Evolutionary conservation across 2,797 vertebrate genomes (phyloP), one percentile per base, ranked within the genome.

Genomic region (Chromobotia macracanthus): DNA sequence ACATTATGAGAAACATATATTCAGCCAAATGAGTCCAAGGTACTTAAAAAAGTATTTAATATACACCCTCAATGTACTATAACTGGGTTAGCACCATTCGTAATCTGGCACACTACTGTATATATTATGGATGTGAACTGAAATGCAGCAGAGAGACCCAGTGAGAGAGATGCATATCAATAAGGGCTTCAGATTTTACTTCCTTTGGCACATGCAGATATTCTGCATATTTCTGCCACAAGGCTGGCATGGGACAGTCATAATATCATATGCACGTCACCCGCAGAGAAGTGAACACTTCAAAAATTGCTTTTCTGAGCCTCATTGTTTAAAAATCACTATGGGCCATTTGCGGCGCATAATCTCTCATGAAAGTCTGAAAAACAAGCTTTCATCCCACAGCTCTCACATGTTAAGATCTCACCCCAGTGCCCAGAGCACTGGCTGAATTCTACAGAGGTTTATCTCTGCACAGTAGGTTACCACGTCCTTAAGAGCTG

Each of bases 271-370:
- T 51, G 75, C 44, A 46, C 58, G 55, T 68, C 13, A 48, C 66
- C 55, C 75, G 60, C 55, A 50, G 66, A 77, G 55, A 58, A 69
- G 66, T 13, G 13, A 68, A 61, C 55, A 23, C 58, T 60, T 70
- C 1, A 77, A 77, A 77, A 70, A 69, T 50, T 50, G 55, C 7
- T 69, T 70, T 74, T 77, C 65, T 60, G 44, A 77, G 55, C 55
- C 55, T 70, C n/a, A 50, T 61, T 28, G 13, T 77, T 77, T 61
- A 35, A 66, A 31, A 77, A 70, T 69, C 75, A 77, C 66, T 77
- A 61, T 61, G 55, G 55, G 66, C 65, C 25, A 61, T 77, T 77
- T 77, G 75, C 58, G 66, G 41, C 2, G 25, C 55, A 77, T 69
- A 77, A 69, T 77, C 75, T 69, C 55, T 77, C 25, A 51, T 38